Percentiles rank a stretch among this genome's conserved stretches.
Conservation (phyloP, 2,888 invertebrate genomes). For the Hyalella azteca region DNA sequence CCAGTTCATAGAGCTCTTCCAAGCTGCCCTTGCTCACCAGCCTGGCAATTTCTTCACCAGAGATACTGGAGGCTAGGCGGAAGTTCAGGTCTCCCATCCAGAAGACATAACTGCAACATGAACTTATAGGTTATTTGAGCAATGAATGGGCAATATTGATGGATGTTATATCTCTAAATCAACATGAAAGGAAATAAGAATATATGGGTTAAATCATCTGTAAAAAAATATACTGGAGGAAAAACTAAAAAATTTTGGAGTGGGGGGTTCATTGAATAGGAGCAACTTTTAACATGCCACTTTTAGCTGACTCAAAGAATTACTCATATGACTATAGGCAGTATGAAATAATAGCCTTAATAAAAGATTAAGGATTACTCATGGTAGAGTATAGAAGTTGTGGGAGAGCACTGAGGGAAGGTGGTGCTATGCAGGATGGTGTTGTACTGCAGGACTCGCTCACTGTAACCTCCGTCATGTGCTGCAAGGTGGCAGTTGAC, state of each 20-base stretch:
- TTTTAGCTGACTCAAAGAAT: too few species aligned
- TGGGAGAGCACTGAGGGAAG: slow-evolving; percentile 71
- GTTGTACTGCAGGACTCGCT: slow-evolving; percentile 86
- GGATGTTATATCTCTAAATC: too few species aligned
- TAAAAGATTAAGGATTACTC: too few species aligned
- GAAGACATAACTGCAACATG: slow-evolving; percentile 77
- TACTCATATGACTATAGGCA: too few species aligned
- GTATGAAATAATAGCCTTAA: too few species aligned
- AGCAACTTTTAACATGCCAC: too few species aligned
- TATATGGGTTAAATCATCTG: too few species aligned
- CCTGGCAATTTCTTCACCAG: slow-evolving; percentile 73
- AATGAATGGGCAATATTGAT: too few species aligned
- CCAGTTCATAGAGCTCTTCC: slow-evolving; percentile 72
- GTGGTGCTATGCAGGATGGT: slow-evolving; percentile 84
- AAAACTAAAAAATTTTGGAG: too few species aligned
- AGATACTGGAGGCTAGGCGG: slow-evolving; percentile 73
- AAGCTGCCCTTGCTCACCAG: slow-evolving; percentile 73
- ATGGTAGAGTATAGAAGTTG: slow-evolving; percentile 84
- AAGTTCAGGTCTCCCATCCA: slow-evolving; percentile 93
- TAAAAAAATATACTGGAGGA: too few species aligned
- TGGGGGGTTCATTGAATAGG: too few species aligned
- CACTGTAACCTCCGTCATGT: slow-evolving; percentile 83
- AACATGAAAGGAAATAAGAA: too few species aligned
- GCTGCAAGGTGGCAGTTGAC: slow-evolving; percentile 90
- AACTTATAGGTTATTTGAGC: neutral